Evolutionary conservation across 2,888 invertebrate species (phyloP).

Genomic region (Torymus tubicola): DNA sequence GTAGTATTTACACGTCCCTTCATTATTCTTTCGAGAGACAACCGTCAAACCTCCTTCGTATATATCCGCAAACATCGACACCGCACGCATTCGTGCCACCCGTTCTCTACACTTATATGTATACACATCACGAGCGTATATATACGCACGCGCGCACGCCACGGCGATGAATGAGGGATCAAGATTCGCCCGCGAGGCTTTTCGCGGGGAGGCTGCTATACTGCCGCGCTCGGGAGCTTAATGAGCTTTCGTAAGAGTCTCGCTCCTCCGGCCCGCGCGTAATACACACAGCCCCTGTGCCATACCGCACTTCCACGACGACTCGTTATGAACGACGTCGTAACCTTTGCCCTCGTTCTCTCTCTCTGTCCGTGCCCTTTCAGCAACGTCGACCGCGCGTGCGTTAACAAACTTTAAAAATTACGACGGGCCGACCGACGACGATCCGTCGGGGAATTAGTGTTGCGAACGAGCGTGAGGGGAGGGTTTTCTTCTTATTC

Average conservation of each 20-base stretch:
- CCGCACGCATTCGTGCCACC: background rate
- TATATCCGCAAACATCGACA: too few relatives aligned
- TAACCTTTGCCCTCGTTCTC: conserved; percentile 46
- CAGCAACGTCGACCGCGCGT: conserved; percentile 1
- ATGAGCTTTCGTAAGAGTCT: conserved; percentile 51
- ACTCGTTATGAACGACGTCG: conserved; percentile 33
- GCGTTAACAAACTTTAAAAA: conserved; percentile 43
- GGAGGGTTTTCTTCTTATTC: background rate
- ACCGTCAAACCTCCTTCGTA: too few relatives aligned
- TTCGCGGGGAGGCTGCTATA: background rate
- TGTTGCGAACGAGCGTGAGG: background rate
- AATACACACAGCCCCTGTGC: conserved; percentile 1
- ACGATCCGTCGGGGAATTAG: conserved; percentile 40
- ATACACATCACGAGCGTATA: background rate
- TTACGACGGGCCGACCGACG: conserved; percentile 15
- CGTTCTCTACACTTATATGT: conserved; percentile 48
- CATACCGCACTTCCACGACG: background rate
- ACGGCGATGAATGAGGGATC: conserved; percentile 43
- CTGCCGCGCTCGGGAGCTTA: conserved; percentile 21
- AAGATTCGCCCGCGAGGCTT: conserved; percentile 50
- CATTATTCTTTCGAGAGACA: too few relatives aligned
- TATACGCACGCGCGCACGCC: background rate
- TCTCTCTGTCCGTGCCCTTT: conserved; percentile 31
- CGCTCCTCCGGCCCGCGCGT: background rate
- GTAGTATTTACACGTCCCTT: too few relatives aligned